Percentiles rank a stretch among this genome's conserved stretches.
Evolutionary conservation across 92 coral and sea anemone species (phyloP).

Genomic region (Meandrina meandrites): DNA sequence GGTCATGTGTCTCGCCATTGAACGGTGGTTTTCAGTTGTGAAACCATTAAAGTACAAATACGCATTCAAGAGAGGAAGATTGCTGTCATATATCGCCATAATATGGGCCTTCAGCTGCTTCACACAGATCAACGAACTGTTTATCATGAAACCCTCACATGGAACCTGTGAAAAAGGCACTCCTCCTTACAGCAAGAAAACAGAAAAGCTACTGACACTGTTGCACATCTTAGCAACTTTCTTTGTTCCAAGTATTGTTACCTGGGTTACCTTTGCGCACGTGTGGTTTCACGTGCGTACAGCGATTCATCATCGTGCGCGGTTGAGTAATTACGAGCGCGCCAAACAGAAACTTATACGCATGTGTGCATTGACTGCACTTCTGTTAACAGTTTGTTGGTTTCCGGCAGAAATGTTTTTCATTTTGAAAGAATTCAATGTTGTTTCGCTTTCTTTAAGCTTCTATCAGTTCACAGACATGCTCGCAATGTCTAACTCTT

Average conservation of each 20-base stretch:
- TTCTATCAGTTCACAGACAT: constrained; percentile 20
- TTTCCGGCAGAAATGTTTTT: constrained; percentile 72
- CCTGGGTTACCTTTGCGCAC: constrained; percentile 75
- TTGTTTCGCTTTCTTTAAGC: not conserved
- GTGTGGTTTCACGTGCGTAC: constrained; percentile 68
- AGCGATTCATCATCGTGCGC: constrained; percentile 37
- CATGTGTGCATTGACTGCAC: constrained; percentile 80
- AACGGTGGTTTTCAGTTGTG: constrained; percentile 85
- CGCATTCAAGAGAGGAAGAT: constrained; percentile 53
- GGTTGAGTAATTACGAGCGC: constrained; percentile 46
- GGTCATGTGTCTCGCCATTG: constrained; percentile 82
- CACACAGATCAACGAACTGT: constrained; percentile 61
- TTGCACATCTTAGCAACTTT: constrained; percentile 68
- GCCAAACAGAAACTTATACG: constrained; percentile 67
- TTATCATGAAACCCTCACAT: constrained; percentile 47
- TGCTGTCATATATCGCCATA: constrained; percentile 46
- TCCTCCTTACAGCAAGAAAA: constrained; percentile 53
- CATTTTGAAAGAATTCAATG: constrained; percentile 48
- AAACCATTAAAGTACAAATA: constrained; percentile 76
- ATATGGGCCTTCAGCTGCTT: constrained; percentile 79
- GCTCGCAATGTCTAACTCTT: constrained; percentile 33
- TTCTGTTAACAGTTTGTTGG: constrained; percentile 85
- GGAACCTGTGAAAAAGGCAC: constrained; percentile 28
- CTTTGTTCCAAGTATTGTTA: constrained; percentile 71
- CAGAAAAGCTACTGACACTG: constrained; percentile 46